A percentile compares a stretch with the other conserved stretches of the same genome.
Evolutionary conservation across 2,113 vertebrate genomes (phyloP).

Genomic region (Nettapus auritus): DNA sequence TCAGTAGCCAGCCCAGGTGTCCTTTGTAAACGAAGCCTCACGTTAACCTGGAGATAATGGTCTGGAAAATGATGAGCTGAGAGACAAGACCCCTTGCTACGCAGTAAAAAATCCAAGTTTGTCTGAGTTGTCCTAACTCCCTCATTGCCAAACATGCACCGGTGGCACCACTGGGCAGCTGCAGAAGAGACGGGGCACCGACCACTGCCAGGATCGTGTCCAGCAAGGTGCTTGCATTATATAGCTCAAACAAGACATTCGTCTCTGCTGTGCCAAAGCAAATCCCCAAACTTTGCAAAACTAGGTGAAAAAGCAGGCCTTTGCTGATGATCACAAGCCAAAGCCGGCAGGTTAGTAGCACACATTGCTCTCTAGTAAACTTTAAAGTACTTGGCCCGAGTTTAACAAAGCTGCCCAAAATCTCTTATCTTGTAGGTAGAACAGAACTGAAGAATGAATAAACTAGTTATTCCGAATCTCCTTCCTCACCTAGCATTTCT

Average conservation of each 20-base stretch:
- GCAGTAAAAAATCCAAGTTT: not conserved
- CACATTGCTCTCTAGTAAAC: not conserved
- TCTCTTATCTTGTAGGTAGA: not conserved
- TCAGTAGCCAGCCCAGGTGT: not conserved
- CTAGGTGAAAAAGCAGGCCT: slow-evolving; percentile 1
- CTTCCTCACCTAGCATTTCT: not conserved
- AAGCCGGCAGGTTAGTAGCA: not conserved
- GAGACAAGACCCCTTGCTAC: not conserved
- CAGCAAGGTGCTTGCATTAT: not conserved
- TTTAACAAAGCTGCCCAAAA: not conserved
- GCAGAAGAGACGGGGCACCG: not conserved
- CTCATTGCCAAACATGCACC: not conserved
- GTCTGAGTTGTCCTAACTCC: not conserved
- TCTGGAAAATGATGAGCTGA: not conserved
- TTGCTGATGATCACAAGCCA: not conserved
- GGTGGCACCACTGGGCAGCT: not conserved
- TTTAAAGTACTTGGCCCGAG: not conserved
- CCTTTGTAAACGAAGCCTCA: not conserved
- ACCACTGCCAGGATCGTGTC: not conserved
- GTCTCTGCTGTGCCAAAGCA: not conserved
- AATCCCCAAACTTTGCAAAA: not conserved
- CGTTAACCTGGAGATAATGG: not conserved
- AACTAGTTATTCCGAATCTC: not conserved
- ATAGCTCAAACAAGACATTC: slow-evolving; percentile 17
- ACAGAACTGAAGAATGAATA: no score